Base-by-base conservation (phyloP, 1,140 invertebrate genomes). In the Leucophenga varia region DNA sequence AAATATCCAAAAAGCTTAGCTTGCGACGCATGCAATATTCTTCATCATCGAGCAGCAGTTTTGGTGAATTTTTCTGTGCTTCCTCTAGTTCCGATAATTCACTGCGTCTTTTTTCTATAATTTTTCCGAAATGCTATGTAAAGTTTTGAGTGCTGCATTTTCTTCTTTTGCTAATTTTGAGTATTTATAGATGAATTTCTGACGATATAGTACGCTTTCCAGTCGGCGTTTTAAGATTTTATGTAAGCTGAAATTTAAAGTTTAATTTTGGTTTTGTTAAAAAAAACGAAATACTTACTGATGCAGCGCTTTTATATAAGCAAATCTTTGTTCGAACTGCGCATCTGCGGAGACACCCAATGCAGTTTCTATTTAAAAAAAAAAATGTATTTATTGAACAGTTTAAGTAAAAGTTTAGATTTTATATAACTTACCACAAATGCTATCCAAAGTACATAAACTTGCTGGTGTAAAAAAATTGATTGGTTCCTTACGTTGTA, bases 1-100 rank as follows among this genome's bases (percentile, higher is more conserved):
- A 52, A 16, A 86, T 72, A 72, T 90, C 88, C 37, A 90, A 67
- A 58, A 87, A 87, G 18, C 53, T 57, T 0, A 32, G 51, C 0
- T 35, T 36, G 0, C 35, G 3, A 2, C 31, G 47, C 2, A 13
- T 7, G 0, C 36, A 13, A 6, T 35, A 3, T 14, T 64, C 61
- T 2, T 37, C 36, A 36, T 34, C 31, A 13, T 6, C 31, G n/a
- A n/a, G n/a, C n/a, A n/a, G n/a, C n/a, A n/a, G n/a, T n/a, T n/a
- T n/a, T n/a, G n/a, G n/a, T n/a, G n/a, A n/a, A n/a, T n/a, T n/a
- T n/a, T n/a, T n/a, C n/a, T n/a, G n/a, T n/a, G n/a, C n/a, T n/a
- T n/a, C n/a, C n/a, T n/a, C n/a, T n/a, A n/a, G n/a, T n/a, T n/a
- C n/a, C n/a, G n/a, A n/a, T n/a, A n/a, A n/a, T n/a, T n/a, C n/a